Base-by-base conservation (phyloP, 2,113 vertebrate species). In the Cygnus atratus region DNA sequence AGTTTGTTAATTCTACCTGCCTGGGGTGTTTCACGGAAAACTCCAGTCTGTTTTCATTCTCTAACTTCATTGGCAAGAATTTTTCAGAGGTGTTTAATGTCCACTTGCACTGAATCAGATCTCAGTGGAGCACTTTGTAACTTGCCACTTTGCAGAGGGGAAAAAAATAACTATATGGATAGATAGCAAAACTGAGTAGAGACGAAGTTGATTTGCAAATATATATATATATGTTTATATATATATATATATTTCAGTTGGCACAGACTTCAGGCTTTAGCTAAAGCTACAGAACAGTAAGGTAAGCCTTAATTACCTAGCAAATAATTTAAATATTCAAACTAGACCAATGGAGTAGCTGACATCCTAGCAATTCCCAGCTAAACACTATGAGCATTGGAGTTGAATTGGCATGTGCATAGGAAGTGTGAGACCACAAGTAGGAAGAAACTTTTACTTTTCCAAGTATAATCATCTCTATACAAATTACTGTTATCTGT, bases 251-350 rank as follows among this genome's bases (percentile, higher is more conserved):
- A 59, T 43, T 12, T 48, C 11, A 3, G 0, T 54, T 77, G 72
- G 35, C 50, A 67, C 7, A 50, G 33, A 22, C 31, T 62, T 83
- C 62, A 68, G 29, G 20, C 46, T 81, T 94, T 81, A 75, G n/a
- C 46, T 80, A 72, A 84, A 94, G 61, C 24, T 58, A 54, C 41
- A 66, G 31, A 58, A 20, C 80, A 57, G 35, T 73, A 39, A 83
- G 37, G 25, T 25, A 81, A 90, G 62, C 11, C 21, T 81, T 87
- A 86, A 84, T 70, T 92, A 80, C 50, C 41, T 88, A 63, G 84
- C 29, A 87, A 77, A 71, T 20, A 87, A 43, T 91, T 91, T 80
- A 92, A 77, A 66, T 84, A 70, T 84, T 90, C 88, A 31, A 92
- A 92, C 22, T 37, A 74, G 55, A 54, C 55, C 4, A 4, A 81